Percentiles rank a stretch among this genome's conserved stretches.
phyloP scores from a whole-genome alignment of 2,888 invertebrate species.

The Dendrolimus pini region DNA sequence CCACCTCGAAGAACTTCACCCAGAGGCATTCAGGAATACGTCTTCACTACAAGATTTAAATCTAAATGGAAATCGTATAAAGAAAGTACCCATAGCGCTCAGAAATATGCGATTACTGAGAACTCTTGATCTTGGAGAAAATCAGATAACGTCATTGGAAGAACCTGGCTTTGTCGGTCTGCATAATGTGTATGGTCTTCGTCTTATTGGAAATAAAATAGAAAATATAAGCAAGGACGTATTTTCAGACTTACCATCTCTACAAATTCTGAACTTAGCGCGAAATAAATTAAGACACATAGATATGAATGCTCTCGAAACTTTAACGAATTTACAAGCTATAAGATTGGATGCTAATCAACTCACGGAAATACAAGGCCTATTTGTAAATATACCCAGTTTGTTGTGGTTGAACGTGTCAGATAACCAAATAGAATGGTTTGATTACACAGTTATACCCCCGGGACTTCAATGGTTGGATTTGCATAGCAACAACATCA shows the following conservation, averaged over 20 bases:
- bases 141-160: constrained; percentile 87
- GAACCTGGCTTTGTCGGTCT: constrained; percentile 90
- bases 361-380: constrained; percentile 86
- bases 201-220: constrained; percentile 92
- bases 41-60: constrained; percentile 93
- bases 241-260: constrained; percentile 85
- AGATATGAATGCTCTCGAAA: constrained; percentile 88
- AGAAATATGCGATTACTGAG: constrained; percentile 90
- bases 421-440: constrained; percentile 91
- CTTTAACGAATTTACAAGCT: constrained; percentile 87
- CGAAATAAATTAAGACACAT: constrained; percentile 88
- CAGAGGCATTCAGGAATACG: constrained; percentile 93
- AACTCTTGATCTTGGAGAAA: constrained; percentile 94
- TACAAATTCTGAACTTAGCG: constrained; percentile 92
- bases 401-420: constrained; percentile 94
- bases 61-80: constrained; percentile 90
- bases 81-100: constrained; percentile 87
- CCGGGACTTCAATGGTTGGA: constrained; percentile 91
- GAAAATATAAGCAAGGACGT: constrained; percentile 88
- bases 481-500: constrained; percentile 90
- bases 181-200: constrained; percentile 89
- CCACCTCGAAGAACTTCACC: constrained; percentile 87
- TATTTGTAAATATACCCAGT: constrained; percentile 89
- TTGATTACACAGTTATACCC: constrained; percentile 92
- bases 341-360: constrained; percentile 91